phyloP scores from a whole-genome alignment of 2,113 vertebrate species.

The Globicephala melas region DNA sequence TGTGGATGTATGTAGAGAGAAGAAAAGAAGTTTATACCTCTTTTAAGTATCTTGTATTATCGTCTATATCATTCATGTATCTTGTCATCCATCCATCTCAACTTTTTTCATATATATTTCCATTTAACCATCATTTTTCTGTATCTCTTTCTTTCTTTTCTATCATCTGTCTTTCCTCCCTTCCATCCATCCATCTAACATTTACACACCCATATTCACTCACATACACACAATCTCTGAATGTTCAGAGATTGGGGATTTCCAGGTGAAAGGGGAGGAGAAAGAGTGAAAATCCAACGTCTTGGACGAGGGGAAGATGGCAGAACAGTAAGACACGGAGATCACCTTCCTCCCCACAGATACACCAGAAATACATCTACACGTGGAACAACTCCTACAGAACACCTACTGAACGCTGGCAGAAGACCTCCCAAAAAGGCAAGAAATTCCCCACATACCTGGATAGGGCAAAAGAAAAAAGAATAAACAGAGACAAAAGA shows the following conservation, averaged over 20 bases:
- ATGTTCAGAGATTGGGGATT: neutral
- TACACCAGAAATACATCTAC: too few species aligned
- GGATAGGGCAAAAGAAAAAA: too few species aligned
- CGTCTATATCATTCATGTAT: neutral
- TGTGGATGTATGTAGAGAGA: neutral
- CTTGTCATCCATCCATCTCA: neutral
- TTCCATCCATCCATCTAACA: neutral
- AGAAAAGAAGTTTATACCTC: neutral
- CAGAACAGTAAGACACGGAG: rapidly evolving
- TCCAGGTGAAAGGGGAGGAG: neutral
- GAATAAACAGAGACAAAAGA: too few species aligned
- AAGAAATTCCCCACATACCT: too few species aligned
- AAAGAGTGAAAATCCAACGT: rapidly evolving
- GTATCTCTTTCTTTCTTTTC: too few species aligned
- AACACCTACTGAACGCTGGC: too few species aligned
- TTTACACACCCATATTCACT: too few species aligned
- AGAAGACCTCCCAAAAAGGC: too few species aligned
- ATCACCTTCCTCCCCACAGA: too few species aligned
- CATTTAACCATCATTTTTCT: too few species aligned
- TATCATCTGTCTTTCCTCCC: neutral
- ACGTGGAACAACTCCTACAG: too few species aligned
- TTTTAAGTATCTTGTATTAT: neutral
- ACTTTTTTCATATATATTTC: neutral
- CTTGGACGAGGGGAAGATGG: too few species aligned
- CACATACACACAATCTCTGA: neutral